A percentile compares a stretch with the other conserved stretches of the same genome.
Evolutionary conservation across 2,888 invertebrate genomes (phyloP).

Genomic region (Platycheirus rosarum): DNA sequence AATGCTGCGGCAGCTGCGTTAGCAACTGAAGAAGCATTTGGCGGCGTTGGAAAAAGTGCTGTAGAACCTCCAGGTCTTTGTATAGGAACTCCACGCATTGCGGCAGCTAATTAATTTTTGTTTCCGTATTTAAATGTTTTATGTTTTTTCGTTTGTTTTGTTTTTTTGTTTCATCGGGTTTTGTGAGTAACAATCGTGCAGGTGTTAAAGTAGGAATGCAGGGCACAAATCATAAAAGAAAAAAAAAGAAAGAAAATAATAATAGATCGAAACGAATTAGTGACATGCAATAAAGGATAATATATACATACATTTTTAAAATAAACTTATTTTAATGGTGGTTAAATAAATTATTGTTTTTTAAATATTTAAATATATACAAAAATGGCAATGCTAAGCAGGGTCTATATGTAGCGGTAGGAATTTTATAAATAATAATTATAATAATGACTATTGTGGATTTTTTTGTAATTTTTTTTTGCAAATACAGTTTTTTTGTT

Average conservation of each 20-base stretch:
- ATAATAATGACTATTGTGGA: too few species aligned
- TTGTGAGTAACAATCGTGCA: slow-evolving; percentile 69
- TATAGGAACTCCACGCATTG: slow-evolving; percentile 92
- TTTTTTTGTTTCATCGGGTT: slow-evolving; percentile 63
- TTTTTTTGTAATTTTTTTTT: neutral
- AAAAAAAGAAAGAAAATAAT: slow-evolving; percentile 80
- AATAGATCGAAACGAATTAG: slow-evolving; percentile 78
- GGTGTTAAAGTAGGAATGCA: slow-evolving; percentile 57
- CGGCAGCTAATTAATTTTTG: slow-evolving; percentile 84
- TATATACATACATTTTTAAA: too few species aligned
- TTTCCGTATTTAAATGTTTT: slow-evolving; percentile 37
- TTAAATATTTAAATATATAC: slow-evolving; percentile 12
- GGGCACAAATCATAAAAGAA: slow-evolving; percentile 77
- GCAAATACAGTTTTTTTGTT: too few species aligned
- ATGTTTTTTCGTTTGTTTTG: slow-evolving; percentile 30
- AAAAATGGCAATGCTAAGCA: slow-evolving; percentile 65
- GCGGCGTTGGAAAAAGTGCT: slow-evolving; percentile 77
- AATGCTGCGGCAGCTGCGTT: slow-evolving; percentile 85
- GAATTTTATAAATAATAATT: neutral
- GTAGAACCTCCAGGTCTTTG: slow-evolving; percentile 85
- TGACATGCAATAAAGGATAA: slow-evolving; percentile 77
- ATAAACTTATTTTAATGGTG: neutral
- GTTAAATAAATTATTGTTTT: neutral
- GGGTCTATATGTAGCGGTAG: slow-evolving; percentile 18
- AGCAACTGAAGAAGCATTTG: slow-evolving; percentile 84